phyloP scores from a whole-genome alignment of 2,888 invertebrate genomes.

The Thyatira batis region DNA sequence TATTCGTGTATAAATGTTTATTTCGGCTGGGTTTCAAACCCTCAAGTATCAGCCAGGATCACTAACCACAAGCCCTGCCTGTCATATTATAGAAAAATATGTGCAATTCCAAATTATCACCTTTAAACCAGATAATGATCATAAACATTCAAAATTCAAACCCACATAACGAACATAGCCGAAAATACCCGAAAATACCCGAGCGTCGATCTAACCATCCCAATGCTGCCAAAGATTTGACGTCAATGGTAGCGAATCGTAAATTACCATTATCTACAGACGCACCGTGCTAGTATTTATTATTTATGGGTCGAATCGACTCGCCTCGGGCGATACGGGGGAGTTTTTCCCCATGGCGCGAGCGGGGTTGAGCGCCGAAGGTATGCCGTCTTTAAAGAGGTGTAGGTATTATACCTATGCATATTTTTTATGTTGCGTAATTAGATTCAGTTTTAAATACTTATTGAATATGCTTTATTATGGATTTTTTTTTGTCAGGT shows the following conservation, averaged over 20 bases:
- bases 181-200: conserved; percentile 25
- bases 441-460: neutral
- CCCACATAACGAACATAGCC: conserved; percentile 16
- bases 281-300: conserved; percentile 79
- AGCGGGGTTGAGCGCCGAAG: conserved; percentile 47
- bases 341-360: conserved; percentile 62
- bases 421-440: neutral
- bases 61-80: no score
- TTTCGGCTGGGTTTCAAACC: no score
- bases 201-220: conserved; percentile 61
- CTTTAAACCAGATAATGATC: neutral
- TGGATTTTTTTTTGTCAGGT: no score
- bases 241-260: conserved; percentile 72
- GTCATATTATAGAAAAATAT: no score
- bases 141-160: conserved; percentile 19
- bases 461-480: no score
- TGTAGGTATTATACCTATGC: neutral
- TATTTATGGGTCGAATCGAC: conserved; percentile 80
- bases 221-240: conserved; percentile 73
- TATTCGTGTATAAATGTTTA: no score
- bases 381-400: conserved; percentile 4
- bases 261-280: conserved; percentile 83
- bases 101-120: neutral
- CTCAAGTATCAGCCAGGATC: no score
- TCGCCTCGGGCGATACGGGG: conserved; percentile 67